Conservation (phyloP, 1,140 invertebrate genomes). For the Zaprionus taronus region DNA sequence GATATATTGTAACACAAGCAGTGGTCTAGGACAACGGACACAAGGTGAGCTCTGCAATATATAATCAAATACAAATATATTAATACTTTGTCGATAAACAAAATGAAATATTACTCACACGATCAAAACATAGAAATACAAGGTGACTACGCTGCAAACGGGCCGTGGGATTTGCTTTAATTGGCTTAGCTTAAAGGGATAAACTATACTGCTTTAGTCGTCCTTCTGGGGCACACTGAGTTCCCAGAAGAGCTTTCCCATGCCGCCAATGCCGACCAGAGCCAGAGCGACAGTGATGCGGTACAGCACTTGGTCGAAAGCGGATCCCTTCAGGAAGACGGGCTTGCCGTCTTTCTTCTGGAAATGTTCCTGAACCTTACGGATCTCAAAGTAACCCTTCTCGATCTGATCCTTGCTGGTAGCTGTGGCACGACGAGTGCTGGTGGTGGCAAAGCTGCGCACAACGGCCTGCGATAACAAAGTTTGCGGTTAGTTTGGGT, state of each 20-base stretch:
- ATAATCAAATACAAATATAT: neutral
- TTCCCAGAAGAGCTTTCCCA: constrained; percentile 79
- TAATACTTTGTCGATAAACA: neutral
- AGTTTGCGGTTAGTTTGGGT: constrained; percentile 64
- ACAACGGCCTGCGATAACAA: constrained; percentile 69
- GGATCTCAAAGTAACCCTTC: constrained; percentile 79
- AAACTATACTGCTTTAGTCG: constrained; percentile 47
- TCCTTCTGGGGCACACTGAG: constrained; percentile 75
- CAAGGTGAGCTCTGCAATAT: constrained; percentile 50
- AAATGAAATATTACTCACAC: constrained; percentile 46
- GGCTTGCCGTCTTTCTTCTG: constrained; percentile 86
- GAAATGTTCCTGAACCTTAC: constrained; percentile 85
- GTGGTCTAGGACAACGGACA: constrained; percentile 37
- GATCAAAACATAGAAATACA: constrained; percentile 74
- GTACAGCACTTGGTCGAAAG: constrained; percentile 86
- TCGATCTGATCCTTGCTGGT: constrained; percentile 70
- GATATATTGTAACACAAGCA: constrained; percentile 60
- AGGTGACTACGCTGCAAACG: constrained; percentile 63
- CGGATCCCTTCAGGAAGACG: constrained; percentile 87
- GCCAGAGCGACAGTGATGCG: constrained; percentile 85
- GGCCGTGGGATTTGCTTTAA: constrained; percentile 47
- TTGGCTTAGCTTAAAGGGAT: constrained; percentile 56
- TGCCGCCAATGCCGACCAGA: constrained; percentile 84
- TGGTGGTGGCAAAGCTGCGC: constrained; percentile 72
- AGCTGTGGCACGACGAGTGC: constrained; percentile 55